Base-by-base conservation (phyloP, 1,140 invertebrate genomes). In the Cyclina sinensis region DNA sequence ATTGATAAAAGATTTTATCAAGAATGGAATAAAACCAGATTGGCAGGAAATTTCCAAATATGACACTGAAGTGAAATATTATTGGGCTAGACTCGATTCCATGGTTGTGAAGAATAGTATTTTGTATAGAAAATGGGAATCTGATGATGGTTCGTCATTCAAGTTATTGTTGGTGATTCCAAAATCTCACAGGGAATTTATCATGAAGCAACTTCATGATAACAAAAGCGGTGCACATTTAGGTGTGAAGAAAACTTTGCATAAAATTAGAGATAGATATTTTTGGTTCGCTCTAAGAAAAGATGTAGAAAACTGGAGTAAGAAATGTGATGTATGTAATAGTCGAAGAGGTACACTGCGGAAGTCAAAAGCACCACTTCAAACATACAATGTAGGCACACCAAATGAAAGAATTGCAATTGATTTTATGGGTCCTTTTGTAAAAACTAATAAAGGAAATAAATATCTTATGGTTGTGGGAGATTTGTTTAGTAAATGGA, bases 351-450 rank as follows among this genome's bases (percentile, higher is more conserved):
- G 35, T 54, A 16, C 74, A 30, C 4, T 3, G 14, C 30, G 27
- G 54, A 65, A 30, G 43, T 7, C 54, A 37, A 89, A 84, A 30
- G 76, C 62, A 14, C 54, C 83, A 7, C 24, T 89, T 18, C 4
- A 80, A 73, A 51, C 83, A 51, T 89, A 83, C 39, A 48, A 27
- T 48, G 89, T 90, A 39, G 88, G 90, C n/a, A 70, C 37, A 16
- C 88, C 88, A 2, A n/a, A 79, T 11, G 78, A 88, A 83, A 85
- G 85, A 27, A 21, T 89, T 18, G 80, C 59, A 18, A 51, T 89
- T 35, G 82, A 91, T 79, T 81, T 91, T 24, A 78, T 90, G 68
- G 80, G 86, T 24, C 79, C 79, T n/a, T n/a, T n/a, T n/a, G n/a
- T n/a, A n/a, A n/a, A n/a, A n/a, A n/a, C n/a, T n/a, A n/a, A n/a